Percentiles rank a stretch among this genome's conserved stretches.
phyloP scores from a whole-genome alignment of 2,797 vertebrate genomes.

The Tragelaphus eurycerus region DNA sequence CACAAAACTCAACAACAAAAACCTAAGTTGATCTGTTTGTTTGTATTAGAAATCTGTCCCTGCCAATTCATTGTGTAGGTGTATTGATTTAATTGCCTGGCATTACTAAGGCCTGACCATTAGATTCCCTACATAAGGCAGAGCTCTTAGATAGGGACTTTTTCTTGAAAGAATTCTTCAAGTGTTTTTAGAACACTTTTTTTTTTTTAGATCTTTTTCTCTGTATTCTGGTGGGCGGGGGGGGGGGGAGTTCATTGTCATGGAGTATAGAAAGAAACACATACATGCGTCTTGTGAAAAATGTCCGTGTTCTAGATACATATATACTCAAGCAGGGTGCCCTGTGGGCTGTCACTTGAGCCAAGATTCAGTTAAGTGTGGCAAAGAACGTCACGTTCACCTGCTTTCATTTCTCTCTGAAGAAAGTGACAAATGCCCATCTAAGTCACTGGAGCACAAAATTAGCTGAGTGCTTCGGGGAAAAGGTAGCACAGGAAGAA shows the following conservation, averaged over 20 bases:
- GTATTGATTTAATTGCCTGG: conserved; percentile 75
- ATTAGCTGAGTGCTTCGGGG: conserved; percentile 85
- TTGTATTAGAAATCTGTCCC: conserved; percentile 73
- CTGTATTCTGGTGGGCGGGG: conserved; percentile 56
- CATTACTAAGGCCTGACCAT: conserved; percentile 72
- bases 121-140: conserved; percentile 71
- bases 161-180: conserved; percentile 71
- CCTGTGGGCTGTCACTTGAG: conserved; percentile 58
- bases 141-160: conserved; percentile 72
- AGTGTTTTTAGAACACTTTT: conserved; percentile 63
- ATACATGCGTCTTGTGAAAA: background rate
- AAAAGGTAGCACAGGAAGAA: conserved; percentile 84
- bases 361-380: conserved; percentile 75
- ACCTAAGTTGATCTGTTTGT: conserved; percentile 66
- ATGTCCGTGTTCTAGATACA: background rate
- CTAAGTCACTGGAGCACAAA: conserved; percentile 90
- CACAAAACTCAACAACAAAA: conserved; percentile 75
- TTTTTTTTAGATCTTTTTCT: conserved; percentile 71
- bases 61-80: conserved; percentile 76
- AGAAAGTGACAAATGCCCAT: conserved; percentile 89
- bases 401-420: conserved; percentile 86
- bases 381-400: conserved; percentile 78
- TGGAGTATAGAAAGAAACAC: conserved; percentile 47
- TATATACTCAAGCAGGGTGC: background rate
- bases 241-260: background rate